Evolutionary conservation across 2,797 vertebrate genomes (phyloP), one percentile per base, ranked within the genome.

Genomic region (Micropoecilia bifurca): DNA sequence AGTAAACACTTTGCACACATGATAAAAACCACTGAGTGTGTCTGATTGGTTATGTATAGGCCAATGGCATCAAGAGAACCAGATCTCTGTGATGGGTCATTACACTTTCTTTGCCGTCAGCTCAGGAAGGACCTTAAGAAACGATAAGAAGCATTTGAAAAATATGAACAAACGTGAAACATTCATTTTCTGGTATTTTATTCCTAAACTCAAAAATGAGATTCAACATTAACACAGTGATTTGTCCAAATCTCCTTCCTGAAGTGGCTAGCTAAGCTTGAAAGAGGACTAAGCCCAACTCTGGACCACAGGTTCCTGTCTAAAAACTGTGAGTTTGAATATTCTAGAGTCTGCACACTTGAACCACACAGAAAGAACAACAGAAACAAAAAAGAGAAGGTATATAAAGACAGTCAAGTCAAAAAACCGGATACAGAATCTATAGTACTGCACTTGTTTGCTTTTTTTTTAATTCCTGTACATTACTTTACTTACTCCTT

Each of bases 1-100:
- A 98, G 97, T 97, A 98, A 98, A 99, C 97, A 99, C 97, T 97
- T 98, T 97, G 96, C 97, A 99, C 97, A 99, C 97, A 97, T 98
- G 97, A 97, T 98, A 98, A 97, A 98, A 99, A 99, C 96, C 98
- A 99, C 97, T 97, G 96, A 97, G 97, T 97, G 97, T 97, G 96
- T 98, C 95, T 97, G 98, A 95, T 97, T 97, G 95, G 92, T 93
- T 93, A 92, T 96, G 94, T 96, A 95, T 96, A 96, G 96, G 97
- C 96, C 96, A 96, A 96, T 96, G 94, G 94, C 95, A 89, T 95
- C 91, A 90, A 91, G 91, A 94, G 95, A 96, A 95, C 85, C 84
- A 79, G 78, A 82, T 88, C 86, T 86, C 74, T 74, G 94, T 95
- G 95, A 95, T 95, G 96, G 96, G 95, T 96, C 95, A 94, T 94